phyloP scores from a whole-genome alignment of 2,797 vertebrate species.

The Artibeus jamaicensis region DNA sequence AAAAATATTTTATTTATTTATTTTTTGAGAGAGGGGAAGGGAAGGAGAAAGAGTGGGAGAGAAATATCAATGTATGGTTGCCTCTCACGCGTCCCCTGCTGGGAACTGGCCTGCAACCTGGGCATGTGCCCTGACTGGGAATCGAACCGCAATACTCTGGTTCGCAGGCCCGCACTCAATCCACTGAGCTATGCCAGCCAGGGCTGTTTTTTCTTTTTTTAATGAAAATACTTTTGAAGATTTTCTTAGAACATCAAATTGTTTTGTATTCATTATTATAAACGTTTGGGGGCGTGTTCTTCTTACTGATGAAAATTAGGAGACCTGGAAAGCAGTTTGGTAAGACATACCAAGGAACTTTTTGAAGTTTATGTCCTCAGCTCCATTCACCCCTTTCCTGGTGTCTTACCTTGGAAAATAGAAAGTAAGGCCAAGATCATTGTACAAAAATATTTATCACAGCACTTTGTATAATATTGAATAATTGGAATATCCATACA shows the following conservation, averaged over 20 bases:
- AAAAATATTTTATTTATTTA: too few species aligned
- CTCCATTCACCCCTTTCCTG: conserved; percentile 22
- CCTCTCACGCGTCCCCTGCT: too few species aligned
- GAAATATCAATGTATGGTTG: too few species aligned
- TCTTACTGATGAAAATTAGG: not conserved
- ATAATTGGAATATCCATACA: not conserved
- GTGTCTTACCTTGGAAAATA: not conserved
- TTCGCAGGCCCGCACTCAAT: too few species aligned
- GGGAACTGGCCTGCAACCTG: too few species aligned
- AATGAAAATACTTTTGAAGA: not conserved
- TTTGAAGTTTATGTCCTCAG: not conserved
- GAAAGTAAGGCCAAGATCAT: conserved; percentile 11
- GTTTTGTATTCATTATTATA: not conserved
- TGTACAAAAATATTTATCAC: not conserved
- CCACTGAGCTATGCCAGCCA: too few species aligned
- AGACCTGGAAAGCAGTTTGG: not conserved
- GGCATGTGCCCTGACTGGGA: too few species aligned
- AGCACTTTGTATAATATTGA: not conserved
- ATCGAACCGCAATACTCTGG: too few species aligned
- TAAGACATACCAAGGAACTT: not conserved
- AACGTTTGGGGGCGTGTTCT: not conserved
- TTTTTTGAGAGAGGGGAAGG: too few species aligned
- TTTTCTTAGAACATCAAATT: not conserved
- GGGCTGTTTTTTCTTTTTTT: too few species aligned
- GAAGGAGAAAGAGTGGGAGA: too few species aligned